Evolutionary conservation across 1,140 invertebrate species (phyloP).

Genomic region (Zaprionus davidi): DNA sequence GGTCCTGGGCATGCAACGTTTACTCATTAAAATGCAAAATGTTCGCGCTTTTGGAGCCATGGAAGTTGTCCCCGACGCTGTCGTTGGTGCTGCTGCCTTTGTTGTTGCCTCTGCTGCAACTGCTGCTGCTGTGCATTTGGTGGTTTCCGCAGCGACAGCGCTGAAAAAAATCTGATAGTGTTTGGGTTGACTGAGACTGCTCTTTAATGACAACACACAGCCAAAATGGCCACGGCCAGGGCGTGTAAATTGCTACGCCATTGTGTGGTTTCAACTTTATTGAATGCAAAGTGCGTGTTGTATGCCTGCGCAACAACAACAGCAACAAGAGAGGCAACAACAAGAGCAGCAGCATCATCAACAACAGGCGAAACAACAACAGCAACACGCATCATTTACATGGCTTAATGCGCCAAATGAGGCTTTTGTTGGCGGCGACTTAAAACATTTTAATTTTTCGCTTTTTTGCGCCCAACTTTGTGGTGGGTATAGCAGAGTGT

Average conservation of each 20-base stretch:
- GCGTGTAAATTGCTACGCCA: slow-evolving; percentile 70
- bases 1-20: slow-evolving; percentile 38
- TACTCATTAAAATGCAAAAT: slow-evolving; percentile 81
- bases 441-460: slow-evolving; percentile 53
- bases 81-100: slow-evolving; percentile 10
- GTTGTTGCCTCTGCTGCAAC: slow-evolving; percentile 16
- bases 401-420: slow-evolving; percentile 57
- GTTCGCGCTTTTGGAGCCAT: slow-evolving; percentile 43
- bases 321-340: slow-evolving; percentile 15
- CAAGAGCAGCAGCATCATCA: slow-evolving; percentile 21
- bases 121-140: slow-evolving; percentile 44
- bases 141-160: slow-evolving; percentile 5
- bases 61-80: too few relatives aligned
- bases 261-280: slow-evolving; percentile 69
- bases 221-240: slow-evolving; percentile 44
- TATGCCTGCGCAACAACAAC: slow-evolving; percentile 12
- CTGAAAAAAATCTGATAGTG: slow-evolving; percentile 30
- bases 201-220: slow-evolving; percentile 70
- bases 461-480: slow-evolving; percentile 18
- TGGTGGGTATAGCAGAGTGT: slow-evolving; percentile 15
- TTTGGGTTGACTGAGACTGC: slow-evolving; percentile 38
- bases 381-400: slow-evolving; percentile 54
- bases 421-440: slow-evolving; percentile 7
- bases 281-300: slow-evolving; percentile 74
- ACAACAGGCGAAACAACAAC: slow-evolving; percentile 9